Percentiles rank a stretch among this genome's conserved stretches.
Evolutionary conservation across 2,113 vertebrate species (phyloP).

Genomic region (Acanthochromis polyacanthus): DNA sequence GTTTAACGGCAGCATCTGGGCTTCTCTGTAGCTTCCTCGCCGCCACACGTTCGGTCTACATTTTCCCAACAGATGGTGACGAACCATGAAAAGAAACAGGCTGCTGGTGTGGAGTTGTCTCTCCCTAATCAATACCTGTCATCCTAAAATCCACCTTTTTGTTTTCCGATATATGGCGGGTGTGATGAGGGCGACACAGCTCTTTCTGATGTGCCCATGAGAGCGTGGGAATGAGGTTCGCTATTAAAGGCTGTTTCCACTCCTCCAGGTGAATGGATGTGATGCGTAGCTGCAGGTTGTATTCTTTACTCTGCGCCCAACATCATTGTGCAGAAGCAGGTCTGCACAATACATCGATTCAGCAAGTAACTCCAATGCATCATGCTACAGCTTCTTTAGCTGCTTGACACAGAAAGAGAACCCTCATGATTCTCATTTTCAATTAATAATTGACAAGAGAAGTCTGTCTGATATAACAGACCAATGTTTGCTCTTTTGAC

Average conservation of each 20-base stretch:
- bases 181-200: constrained; percentile 29
- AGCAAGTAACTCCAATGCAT: no score
- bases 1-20: constrained; percentile 39
- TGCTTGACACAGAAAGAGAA: no score
- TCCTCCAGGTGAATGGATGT: constrained; percentile 14
- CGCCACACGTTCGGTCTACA: constrained; percentile 14
- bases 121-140: constrained; percentile 70
- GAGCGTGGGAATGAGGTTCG: no score
- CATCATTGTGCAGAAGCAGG: no score
- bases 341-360: no score
- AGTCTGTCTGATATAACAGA: no score
- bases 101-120: constrained; percentile 37
- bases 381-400: no score
- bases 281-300: constrained; percentile 30
- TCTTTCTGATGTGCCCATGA: constrained; percentile 10
- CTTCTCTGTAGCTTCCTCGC: constrained; percentile 10
- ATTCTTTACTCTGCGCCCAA: background rate
- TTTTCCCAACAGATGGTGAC: constrained; percentile 21
- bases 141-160: constrained; percentile 54
- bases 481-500: no score
- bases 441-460: no score
- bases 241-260: no score
- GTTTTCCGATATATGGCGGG: constrained; percentile 31
- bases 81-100: constrained; percentile 14
- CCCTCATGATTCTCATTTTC: no score